Evolutionary conservation across 2,113 vertebrate genomes (phyloP), one percentile per base, ranked within the genome.

Genomic region (Amazona guildingii): DNA sequence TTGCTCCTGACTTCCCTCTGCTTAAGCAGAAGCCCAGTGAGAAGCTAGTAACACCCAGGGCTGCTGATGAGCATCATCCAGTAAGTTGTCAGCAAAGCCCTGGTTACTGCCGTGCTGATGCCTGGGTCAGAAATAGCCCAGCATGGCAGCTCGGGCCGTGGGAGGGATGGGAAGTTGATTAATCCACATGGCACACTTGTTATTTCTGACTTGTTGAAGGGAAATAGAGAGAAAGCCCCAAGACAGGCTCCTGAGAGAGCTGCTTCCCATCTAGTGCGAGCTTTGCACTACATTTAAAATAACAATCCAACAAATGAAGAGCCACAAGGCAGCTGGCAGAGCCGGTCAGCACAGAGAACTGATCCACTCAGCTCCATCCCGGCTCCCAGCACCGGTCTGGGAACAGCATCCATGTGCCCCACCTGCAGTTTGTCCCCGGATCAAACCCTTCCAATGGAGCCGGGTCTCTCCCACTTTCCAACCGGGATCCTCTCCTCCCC

Each of bases 301-400:
- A 83, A 83, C 69, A 62, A 6, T 7, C 31, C 76, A 4, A 63
- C 67, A 17, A 80, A 91, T 68, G 14, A 25, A 6, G 15, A 55
- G 61, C 66, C 0, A 0, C 1, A 3, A 16, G 68, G 78, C 24
- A 64, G 78, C 63, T 8, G 1, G 0, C 0, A 14, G 55, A n/a
- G 77, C 62, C 3, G 1, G 35, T 17, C 57, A 14, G 43, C 3
- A 2, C 8, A 0, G 37, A 24, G 28, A 48, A 46, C 7, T 0
- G 23, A 43, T 11, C 62, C 7, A 11, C 24, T 24, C 3, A 0
- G 39, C 17, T 55, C 24, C 31, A 48, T 14, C 79, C 33, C 57
- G 2, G 54, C 28, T 64, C 54, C 76, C 51, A 1, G 12, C 0
- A 0, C n/a, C 2, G 0, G 1, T 20, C 0, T 5, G 72, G 87